Evolutionary conservation across 2,113 vertebrate species (phyloP).

Genomic region (Hassar affinis): DNA sequence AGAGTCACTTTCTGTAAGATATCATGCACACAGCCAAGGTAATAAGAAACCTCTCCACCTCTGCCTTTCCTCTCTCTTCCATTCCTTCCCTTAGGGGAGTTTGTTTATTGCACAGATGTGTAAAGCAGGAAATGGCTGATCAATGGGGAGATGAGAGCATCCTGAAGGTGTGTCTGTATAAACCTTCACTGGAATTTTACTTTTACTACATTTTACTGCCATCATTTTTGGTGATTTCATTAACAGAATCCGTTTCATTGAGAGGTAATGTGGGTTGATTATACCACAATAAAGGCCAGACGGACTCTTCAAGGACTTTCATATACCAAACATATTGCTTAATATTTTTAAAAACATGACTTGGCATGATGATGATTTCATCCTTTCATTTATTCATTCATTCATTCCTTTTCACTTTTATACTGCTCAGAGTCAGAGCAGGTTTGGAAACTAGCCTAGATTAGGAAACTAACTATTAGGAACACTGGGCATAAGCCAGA

Average conservation of each 20-base stretch:
- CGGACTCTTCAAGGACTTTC: not conserved
- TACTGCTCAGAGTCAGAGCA: not conserved
- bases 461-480: too few species aligned
- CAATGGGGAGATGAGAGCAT: not conserved
- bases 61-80: slow-evolving; percentile 22
- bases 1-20: slow-evolving; percentile 52
- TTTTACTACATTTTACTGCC: not conserved
- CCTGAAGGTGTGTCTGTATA: not conserved
- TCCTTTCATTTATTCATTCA: not conserved
- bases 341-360: not conserved
- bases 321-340: not conserved
- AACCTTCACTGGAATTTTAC: not conserved
- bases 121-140: slow-evolving; percentile 22
- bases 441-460: not conserved
- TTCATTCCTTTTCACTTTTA: not conserved
- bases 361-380: not conserved
- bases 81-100: not conserved
- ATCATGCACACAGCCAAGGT: slow-evolving; percentile 54
- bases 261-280: not conserved
- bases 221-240: slow-evolving; percentile 5
- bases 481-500: not conserved
- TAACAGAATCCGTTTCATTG: not conserved
- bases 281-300: not conserved
- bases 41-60: slow-evolving; percentile 39
- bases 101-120: slow-evolving; percentile 10